A percentile compares a stretch with the other conserved stretches of the same genome.
phyloP scores from a whole-genome alignment of 1,140 invertebrate species.

The Rhyzopertha dominica region DNA sequence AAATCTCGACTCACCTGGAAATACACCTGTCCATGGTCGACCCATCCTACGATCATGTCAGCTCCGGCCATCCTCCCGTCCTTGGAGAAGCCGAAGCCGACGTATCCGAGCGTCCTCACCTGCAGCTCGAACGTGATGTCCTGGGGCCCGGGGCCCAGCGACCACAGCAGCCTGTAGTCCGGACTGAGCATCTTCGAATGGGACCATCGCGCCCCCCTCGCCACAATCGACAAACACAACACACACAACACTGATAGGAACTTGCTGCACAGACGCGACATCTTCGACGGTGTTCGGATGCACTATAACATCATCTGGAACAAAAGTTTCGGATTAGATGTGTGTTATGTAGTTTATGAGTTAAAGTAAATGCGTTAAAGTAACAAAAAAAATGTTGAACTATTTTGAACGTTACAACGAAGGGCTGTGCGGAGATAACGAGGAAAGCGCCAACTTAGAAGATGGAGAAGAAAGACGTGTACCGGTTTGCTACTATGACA shows the following conservation, averaged over 20 bases:
- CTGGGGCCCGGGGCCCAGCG: constrained; percentile 42
- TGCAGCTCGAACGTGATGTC: constrained; percentile 76
- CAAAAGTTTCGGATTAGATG: no score
- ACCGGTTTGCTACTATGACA: no score
- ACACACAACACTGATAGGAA: constrained; percentile 36
- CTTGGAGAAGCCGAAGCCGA: constrained; percentile 74
- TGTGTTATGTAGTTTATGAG: no score
- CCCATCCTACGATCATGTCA: constrained; percentile 71
- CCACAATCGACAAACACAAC: constrained; percentile 28
- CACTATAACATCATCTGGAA: no score
- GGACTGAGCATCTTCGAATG: constrained; percentile 43
- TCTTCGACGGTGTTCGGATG: no score
- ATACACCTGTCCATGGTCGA: constrained; percentile 63
- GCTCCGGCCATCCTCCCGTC: constrained; percentile 63
- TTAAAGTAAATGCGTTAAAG: no score
- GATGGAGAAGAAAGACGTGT: no score
- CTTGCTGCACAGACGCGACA: constrained; percentile 18
- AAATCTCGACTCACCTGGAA: constrained; percentile 54
- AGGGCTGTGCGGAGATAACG: no score
- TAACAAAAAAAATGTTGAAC: no score
- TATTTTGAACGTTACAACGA: no score
- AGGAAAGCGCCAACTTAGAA: no score
- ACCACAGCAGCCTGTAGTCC: constrained; percentile 43
- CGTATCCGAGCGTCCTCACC: constrained; percentile 72
- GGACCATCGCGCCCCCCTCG: constrained; percentile 38